Evolutionary conservation across 2,113 vertebrate genomes (phyloP), one percentile per base, ranked within the genome.

Genomic region (Neopipo cinnamomea): DNA sequence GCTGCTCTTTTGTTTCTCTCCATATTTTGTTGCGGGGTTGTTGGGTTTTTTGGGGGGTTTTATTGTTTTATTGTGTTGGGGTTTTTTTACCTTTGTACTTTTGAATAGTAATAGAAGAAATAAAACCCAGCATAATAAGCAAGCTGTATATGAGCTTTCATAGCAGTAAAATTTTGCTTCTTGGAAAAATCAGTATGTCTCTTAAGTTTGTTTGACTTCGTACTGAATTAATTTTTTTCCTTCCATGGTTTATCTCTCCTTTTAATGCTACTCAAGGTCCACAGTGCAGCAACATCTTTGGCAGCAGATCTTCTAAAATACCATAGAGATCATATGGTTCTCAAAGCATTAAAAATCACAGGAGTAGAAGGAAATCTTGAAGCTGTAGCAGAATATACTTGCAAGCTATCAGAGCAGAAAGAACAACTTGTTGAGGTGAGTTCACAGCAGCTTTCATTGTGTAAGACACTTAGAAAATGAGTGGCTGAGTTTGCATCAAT

Each of bases 351-450:
- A 92, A 99, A 99, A 97, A 98, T 98, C 18, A 98, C 98, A 55
- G 99, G 99, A 55, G 98, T 97, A 13, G 99, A 99, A 96, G 99
- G 99, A 91, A 99, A 99, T 98, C 98, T 99, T 96, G 99, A 99
- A 98, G 98, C 98, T 21, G 98, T 99, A 93, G 98, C 99, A 30
- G 98, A 99, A 89, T 98, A 98, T 93, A 98, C 99, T 8, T 98
- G 98, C 88, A 99, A 98, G 70, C 98, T 99, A 44, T 99, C 98
- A 4, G 99, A 99, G 96, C 99, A 99, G 97, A 99, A 99, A 96
- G 99, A 99, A 53, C 99, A 99, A 91, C 98, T 99, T 92, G 98
- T 99, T 82, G 99, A 99, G 98, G 99, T 99, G 80, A 97, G 98
- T 97, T 74, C 44, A 14, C 3, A 24, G 14, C n/a, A 81, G 24